These are phyloP conservation scores for Varanus salvator DNA, from an alignment of 2,113 vertebrate species.

Conservation along the genomic window DNA sequence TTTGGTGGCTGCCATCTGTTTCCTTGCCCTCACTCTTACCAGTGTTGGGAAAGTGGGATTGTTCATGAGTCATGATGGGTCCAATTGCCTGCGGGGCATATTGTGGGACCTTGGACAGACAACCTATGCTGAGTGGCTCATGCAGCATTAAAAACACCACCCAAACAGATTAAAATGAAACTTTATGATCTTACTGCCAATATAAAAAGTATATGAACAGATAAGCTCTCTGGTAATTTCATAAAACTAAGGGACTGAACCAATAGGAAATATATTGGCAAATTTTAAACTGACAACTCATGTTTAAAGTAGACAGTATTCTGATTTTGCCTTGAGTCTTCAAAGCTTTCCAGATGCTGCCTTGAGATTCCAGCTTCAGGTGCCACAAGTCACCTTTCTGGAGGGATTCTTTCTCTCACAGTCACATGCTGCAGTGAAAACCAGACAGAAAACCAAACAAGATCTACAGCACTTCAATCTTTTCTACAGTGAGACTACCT, in stretches of 20 bases:
- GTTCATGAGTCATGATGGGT: too few species aligned
- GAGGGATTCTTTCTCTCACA: neutral
- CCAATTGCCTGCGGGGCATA: too few species aligned
- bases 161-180: neutral
- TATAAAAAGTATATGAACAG: neutral
- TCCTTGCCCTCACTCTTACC: too few species aligned
- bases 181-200: neutral
- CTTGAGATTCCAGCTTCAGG: neutral
- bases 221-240: slow-evolving; percentile 4
- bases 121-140: too few species aligned
- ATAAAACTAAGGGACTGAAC: neutral
- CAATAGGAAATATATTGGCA: too few species aligned
- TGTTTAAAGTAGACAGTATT: neutral
- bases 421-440: neutral
- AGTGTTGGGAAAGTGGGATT: too few species aligned
- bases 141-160: too few species aligned
- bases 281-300: neutral
- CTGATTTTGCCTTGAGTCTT: neutral
- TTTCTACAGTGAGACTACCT: neutral
- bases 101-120: too few species aligned
- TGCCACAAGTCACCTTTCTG: neutral
- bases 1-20: too few species aligned
- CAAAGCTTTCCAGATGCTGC: neutral
- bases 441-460: neutral
- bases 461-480: neutral